Conservation (phyloP, 2,888 invertebrate genomes). For the Tipula unca region DNA sequence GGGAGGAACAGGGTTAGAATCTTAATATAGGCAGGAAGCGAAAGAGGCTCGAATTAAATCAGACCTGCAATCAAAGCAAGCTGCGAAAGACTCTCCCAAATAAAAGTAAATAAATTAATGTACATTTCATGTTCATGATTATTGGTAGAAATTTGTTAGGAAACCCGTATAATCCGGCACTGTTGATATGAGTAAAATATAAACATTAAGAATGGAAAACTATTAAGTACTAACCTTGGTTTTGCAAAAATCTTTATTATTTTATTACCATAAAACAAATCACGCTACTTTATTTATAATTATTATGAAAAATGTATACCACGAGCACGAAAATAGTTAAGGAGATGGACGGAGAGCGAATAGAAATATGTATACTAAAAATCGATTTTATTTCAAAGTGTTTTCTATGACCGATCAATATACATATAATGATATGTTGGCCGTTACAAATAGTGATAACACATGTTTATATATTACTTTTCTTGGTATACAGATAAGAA, state of each 20-base stretch:
- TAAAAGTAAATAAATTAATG: no score
- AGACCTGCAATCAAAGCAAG: no score
- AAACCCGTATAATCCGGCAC: no score
- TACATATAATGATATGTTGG: no score
- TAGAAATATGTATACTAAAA: neutral
- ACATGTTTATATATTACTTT: neutral
- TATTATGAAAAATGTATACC: neutral
- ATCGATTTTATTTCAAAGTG: neutral
- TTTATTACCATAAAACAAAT: neutral
- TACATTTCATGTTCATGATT: no score
- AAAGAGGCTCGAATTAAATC: no score
- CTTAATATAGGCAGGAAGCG: no score
- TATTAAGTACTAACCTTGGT: neutral
- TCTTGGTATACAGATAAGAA: neutral
- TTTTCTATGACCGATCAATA: neutral
- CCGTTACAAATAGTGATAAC: neutral
- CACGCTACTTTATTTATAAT: neutral
- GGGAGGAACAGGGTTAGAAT: no score
- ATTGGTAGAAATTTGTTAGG: no score
- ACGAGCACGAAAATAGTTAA: neutral
- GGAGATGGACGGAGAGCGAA: neutral
- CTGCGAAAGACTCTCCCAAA: no score
- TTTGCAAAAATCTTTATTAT: neutral
- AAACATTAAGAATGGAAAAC: no score
- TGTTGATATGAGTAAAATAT: no score